phyloP scores from a whole-genome alignment of 1,140 invertebrate genomes.

The Megalonaias nervosa region DNA sequence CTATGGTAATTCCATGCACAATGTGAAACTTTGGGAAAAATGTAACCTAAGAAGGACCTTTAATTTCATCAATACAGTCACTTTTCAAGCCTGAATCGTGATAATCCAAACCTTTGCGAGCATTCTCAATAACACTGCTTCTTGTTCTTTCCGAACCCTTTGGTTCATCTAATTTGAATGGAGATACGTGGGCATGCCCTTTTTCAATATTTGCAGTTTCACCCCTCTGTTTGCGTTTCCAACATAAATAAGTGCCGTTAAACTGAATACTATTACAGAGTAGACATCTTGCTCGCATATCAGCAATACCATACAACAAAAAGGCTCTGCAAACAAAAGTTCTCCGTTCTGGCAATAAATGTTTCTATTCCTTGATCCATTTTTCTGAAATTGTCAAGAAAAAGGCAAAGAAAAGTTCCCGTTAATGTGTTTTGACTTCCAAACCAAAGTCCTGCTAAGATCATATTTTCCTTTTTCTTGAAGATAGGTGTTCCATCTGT shows the following conservation, averaged over 20 bases:
- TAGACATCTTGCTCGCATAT: constrained; percentile 34
- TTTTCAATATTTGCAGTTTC: constrained; percentile 33
- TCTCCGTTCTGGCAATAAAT: constrained; percentile 1
- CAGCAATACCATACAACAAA: constrained; percentile 33
- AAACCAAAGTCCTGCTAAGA: constrained; percentile 34
- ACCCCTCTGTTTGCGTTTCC: constrained; percentile 32
- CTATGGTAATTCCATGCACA: not conserved
- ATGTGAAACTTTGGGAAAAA: not conserved
- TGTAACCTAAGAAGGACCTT: constrained; percentile 16
- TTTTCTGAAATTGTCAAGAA: constrained; percentile 16
- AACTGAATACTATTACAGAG: constrained; percentile 36
- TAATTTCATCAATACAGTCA: constrained; percentile 23
- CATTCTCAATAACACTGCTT: constrained; percentile 12
- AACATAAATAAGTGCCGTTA: constrained; percentile 34
- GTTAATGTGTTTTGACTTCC: constrained; percentile 28
- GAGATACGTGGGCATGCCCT: constrained; percentile 31
- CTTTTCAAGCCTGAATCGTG: constrained; percentile 1
- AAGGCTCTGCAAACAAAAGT: constrained; percentile 22
- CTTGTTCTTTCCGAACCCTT: constrained; percentile 23
- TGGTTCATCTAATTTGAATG: constrained; percentile 4
- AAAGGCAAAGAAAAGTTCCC: constrained; percentile 29
- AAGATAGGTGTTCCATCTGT: constrained; percentile 28
- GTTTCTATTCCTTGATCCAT: constrained; percentile 20
- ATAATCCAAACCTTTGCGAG: constrained; percentile 5
- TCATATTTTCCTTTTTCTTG: constrained; percentile 35